A percentile compares a stretch with the other conserved stretches of the same genome.
These are phyloP conservation scores for Gymnocypris eckloni DNA, from an alignment of 2,797 vertebrate species.

Conservation along the genomic window DNA sequence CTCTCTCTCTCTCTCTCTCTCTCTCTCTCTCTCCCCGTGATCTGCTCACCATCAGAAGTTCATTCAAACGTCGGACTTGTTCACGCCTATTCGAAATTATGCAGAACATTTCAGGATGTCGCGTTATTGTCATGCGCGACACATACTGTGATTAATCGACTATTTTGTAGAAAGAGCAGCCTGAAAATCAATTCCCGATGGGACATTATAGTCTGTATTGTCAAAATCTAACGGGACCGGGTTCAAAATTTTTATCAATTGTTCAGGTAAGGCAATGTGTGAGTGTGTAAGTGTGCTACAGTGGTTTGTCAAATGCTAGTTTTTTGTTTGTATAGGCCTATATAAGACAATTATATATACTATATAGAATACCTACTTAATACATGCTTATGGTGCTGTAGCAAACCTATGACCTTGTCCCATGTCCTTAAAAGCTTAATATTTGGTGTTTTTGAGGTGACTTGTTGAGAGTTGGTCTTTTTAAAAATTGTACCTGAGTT, in stretches of 20 bases:
- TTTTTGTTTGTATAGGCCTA: background rate
- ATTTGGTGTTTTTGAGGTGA: background rate
- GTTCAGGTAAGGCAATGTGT: no score
- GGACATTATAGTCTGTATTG: background rate
- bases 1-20: background rate
- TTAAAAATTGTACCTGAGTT: background rate
- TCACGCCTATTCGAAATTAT: no score
- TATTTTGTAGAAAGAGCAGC: background rate
- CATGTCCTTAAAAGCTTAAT: background rate
- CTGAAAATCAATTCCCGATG: background rate
- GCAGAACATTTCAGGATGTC: no score
- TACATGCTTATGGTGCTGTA: background rate
- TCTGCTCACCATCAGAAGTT: background rate
- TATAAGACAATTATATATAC: no score
- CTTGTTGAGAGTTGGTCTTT: background rate
- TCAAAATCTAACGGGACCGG: constrained; percentile 14
- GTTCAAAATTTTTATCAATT: no score
- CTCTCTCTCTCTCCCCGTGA: background rate
- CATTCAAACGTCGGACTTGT: constrained; percentile 45
- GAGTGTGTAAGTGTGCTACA: no score
- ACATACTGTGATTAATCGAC: background rate
- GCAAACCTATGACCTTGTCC: background rate
- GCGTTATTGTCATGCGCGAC: background rate
- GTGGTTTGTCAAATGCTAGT: no score
- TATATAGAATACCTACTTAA: background rate